Evolutionary conservation across 2,797 vertebrate genomes (phyloP), one percentile per base, ranked within the genome.

Genomic region (Aplochiton taeniatus): DNA sequence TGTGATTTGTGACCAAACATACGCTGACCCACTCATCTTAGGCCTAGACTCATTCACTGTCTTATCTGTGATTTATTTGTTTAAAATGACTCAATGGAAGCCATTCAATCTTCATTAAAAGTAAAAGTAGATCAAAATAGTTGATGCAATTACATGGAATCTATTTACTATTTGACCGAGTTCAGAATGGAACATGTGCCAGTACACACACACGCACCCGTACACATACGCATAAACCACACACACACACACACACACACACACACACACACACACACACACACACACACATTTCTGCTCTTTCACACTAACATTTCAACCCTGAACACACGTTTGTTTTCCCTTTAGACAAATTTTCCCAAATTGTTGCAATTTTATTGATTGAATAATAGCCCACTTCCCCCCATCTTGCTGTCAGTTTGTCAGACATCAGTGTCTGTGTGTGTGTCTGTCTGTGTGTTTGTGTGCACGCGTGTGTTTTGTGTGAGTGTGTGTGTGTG

Each of bases 351-450:
- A 93, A 90, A 92, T 93, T 93, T 91, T 86, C 88, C 86, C 82
- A 90, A 92, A 93, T 91, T 91, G 93, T 92, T 63, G 89, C 93
- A 95, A 94, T 93, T 93, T 88, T 86, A 93, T 93, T 94, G 92
- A 95, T 95, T 93, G 93, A 95, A 93, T 95, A 95, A 95, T 94
- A 85, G 84, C 78, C 85, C 89, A 89, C 92, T 94, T 94, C 93
- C 94, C 94, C 87, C 89, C 89, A 92, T 93, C 80, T 88, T 83
- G 86, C 91, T 93, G 92, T 93, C 92, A 91, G 65, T 77, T 73
- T 54, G 61, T 59, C 58, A 54, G 49, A 45, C 51, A 57, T 61
- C 16, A 53, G 41, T 60, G 56, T 61, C 47, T 68, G 43, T 68
- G 43, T 72, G 58, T 31, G 57, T 65, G 48, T n/a, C 45, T 60